phyloP scores from a whole-genome alignment of 2,888 invertebrate species.

The Brachypalpus laphriformis region DNA sequence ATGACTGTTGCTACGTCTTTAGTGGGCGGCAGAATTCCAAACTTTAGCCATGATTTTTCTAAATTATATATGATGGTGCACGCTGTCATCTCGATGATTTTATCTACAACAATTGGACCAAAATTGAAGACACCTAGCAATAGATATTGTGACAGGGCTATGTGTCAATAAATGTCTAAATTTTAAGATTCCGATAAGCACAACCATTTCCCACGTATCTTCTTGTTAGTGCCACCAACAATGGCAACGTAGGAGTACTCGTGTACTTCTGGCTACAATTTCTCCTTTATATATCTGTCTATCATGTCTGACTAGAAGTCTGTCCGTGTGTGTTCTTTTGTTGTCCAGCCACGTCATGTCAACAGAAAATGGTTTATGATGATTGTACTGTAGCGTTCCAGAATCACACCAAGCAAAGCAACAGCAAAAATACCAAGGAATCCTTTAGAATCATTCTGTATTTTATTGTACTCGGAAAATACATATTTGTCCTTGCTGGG shows the following conservation, averaged over 20 bases:
- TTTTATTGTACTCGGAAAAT: conserved; percentile 17
- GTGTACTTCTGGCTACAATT: not conserved
- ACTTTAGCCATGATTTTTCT: too few relatives aligned
- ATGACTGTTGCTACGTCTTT: too few relatives aligned
- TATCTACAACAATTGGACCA: too few relatives aligned
- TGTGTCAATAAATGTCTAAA: too few relatives aligned
- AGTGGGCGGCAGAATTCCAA: too few relatives aligned
- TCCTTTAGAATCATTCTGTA: conserved; percentile 8
- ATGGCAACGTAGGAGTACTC: not conserved
- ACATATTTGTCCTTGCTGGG: too few relatives aligned
- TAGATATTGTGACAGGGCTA: too few relatives aligned
- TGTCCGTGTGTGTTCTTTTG: conserved; percentile 36
- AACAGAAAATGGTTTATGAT: conserved; percentile 59
- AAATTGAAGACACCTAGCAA: too few relatives aligned
- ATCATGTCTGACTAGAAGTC: conserved; percentile 44
- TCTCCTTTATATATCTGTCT: conserved; percentile 31
- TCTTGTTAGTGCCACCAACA: not conserved
- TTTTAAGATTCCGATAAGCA: not conserved
- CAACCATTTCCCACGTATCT: conserved; percentile 10
- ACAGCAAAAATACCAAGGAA: not conserved
- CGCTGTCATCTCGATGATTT: too few relatives aligned
- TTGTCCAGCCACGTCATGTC: conserved; percentile 45
- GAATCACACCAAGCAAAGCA: not conserved
- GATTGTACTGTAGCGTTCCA: conserved; percentile 40
- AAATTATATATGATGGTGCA: too few relatives aligned